A percentile compares a stretch with the other conserved stretches of the same genome.
phyloP scores from a whole-genome alignment of 2,797 vertebrate species.

The Pogoniulus pusillus region DNA sequence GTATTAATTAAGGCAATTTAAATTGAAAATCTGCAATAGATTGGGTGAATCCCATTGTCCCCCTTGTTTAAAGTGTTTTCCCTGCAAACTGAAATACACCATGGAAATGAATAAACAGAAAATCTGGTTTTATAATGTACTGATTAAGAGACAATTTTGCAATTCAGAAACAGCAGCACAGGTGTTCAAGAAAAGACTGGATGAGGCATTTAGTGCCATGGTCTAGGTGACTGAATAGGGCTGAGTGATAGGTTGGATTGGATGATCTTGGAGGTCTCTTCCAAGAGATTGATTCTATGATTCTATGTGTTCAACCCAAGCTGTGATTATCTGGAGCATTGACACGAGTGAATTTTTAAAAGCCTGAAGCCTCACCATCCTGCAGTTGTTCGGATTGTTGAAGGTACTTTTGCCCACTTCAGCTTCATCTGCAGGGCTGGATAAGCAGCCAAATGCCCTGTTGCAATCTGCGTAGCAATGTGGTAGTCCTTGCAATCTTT shows the following conservation, averaged over 20 bases:
- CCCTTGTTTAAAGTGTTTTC: background rate
- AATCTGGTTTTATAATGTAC: background rate
- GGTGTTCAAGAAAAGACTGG: too few relatives aligned
- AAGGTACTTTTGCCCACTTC: slow-evolving; percentile 79
- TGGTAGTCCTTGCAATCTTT: slow-evolving; percentile 81
- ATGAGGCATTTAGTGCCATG: too few relatives aligned
- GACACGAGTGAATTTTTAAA: background rate
- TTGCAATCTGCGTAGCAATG: slow-evolving; percentile 74
- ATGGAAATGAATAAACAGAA: background rate
- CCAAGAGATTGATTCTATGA: too few relatives aligned
- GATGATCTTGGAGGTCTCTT: too few relatives aligned
- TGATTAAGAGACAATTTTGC: background rate
- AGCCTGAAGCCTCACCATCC: slow-evolving; percentile 69
- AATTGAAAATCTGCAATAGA: background rate
- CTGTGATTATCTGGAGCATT: background rate
- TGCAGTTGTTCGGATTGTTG: slow-evolving; percentile 42
- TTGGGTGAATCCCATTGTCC: background rate
- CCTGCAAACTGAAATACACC: background rate
- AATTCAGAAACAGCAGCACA: background rate
- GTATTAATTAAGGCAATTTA: background rate
- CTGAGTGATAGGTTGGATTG: too few relatives aligned
- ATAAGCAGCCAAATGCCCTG: slow-evolving; percentile 75
- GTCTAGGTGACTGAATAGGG: too few relatives aligned
- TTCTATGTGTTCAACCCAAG: too few relatives aligned
- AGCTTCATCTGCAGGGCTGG: slow-evolving; percentile 79